Conservation (phyloP, 2,113 vertebrate species). For the Petromus typicus region DNA sequence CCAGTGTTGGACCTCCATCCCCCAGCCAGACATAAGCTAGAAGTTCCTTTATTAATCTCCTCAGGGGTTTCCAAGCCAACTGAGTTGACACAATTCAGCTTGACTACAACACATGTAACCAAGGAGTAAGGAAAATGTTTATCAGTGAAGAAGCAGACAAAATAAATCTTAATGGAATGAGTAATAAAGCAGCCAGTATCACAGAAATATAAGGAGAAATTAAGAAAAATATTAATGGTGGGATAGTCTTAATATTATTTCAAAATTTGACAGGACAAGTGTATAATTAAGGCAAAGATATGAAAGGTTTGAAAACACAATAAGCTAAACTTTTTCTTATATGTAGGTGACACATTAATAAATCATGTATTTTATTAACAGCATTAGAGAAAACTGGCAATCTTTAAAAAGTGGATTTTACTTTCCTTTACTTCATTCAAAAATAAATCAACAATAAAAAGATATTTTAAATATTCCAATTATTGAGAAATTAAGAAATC, state of each 20-base stretch:
- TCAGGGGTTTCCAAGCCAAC: background rate
- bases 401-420: background rate
- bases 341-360: background rate
- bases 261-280: constrained; percentile 13
- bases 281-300: background rate
- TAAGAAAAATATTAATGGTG: background rate
- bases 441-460: background rate
- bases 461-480: background rate
- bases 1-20: background rate
- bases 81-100: background rate
- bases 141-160: background rate
- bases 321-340: background rate
- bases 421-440: background rate
- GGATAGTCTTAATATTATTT: constrained; percentile 6
- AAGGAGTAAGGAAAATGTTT: background rate
- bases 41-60: background rate
- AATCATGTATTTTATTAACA: background rate
- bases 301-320: background rate
- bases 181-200: background rate
- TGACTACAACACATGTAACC: background rate
- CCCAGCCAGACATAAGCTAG: background rate
- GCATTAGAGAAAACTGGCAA: background rate
- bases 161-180: background rate
- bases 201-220: background rate
- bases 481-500: constrained; percentile 49